These are phyloP conservation scores for Donacobius atricapilla DNA, from an alignment of 2,113 vertebrate species.

Conservation along the genomic window DNA sequence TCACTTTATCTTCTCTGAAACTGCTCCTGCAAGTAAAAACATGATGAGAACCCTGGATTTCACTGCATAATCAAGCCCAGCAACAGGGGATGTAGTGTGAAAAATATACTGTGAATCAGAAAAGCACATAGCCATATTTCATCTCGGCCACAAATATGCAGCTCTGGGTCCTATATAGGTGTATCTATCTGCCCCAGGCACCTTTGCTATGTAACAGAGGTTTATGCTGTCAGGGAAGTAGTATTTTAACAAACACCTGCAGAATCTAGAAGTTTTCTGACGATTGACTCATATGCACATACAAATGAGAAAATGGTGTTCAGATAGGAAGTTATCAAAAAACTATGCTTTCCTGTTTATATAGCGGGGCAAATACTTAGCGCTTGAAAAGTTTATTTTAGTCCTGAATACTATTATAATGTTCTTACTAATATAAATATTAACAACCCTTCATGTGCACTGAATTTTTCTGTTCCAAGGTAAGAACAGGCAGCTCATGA, in stretches of 20 bases:
- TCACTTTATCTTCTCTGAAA: background rate
- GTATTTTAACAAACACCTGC: background rate
- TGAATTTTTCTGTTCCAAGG: background rate
- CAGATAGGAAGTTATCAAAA: slow-evolving; percentile 59
- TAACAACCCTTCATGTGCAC: background rate
- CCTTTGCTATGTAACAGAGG: background rate
- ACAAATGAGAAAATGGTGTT: background rate
- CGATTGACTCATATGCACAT: background rate
- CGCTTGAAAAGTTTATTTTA: background rate
- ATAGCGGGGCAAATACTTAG: background rate
- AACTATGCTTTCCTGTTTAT: slow-evolving; percentile 70
- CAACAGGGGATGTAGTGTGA: background rate
- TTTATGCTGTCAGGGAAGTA: background rate
- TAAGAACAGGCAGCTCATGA: background rate
- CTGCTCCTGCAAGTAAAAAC: background rate
- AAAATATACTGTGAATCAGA: background rate
- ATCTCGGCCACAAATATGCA: background rate
- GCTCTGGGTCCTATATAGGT: background rate
- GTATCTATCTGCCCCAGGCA: background rate
- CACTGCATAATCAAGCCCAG: background rate
- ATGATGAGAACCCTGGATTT: background rate
- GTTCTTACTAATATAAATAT: background rate
- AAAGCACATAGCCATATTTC: background rate
- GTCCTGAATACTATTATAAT: background rate
- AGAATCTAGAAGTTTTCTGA: slow-evolving; percentile 26